Evolutionary conservation across 2,797 vertebrate species (phyloP).

Genomic region (Thripadectes ignobilis): DNA sequence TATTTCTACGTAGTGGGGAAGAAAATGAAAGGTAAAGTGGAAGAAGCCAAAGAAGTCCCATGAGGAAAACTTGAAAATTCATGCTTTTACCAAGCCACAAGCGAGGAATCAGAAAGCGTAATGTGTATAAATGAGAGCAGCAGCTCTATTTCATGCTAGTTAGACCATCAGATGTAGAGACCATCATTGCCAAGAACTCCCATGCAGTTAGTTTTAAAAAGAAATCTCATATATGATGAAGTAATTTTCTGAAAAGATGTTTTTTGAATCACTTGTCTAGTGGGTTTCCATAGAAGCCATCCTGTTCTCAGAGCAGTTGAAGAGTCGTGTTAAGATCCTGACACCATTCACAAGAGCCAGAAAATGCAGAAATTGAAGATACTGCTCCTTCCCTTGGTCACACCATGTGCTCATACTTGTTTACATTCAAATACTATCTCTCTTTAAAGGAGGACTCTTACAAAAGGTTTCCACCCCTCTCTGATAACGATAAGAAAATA

Average conservation of each 20-base stretch:
- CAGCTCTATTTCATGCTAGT: conserved; percentile 69
- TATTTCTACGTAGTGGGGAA: background rate
- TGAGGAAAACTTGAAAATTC: conserved; percentile 55
- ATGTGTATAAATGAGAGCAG: conserved; percentile 59
- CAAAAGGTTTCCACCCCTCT: conserved; percentile 3
- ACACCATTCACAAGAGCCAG: background rate
- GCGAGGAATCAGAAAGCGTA: conserved; percentile 36
- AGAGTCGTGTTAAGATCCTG: background rate
- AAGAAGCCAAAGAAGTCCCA: conserved; percentile 46
- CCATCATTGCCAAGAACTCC: conserved; percentile 58
- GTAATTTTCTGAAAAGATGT: conserved; percentile 54
- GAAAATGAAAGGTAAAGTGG: conserved; percentile 54
- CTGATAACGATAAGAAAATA: conserved; percentile 11
- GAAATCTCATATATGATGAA: conserved; percentile 30
- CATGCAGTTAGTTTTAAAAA: conserved; percentile 47
- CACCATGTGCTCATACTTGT: background rate
- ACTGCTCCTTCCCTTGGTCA: background rate
- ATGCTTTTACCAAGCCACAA: conserved; percentile 52
- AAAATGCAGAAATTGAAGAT: conserved; percentile 6
- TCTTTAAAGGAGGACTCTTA: background rate
- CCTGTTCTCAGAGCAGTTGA: background rate
- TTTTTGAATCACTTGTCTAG: conserved; percentile 41
- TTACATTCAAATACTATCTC: background rate
- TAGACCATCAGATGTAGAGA: conserved; percentile 50
- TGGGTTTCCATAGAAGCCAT: conserved; percentile 25